Evolutionary conservation across 2,888 invertebrate species (phyloP).

Genomic region (Choreutis nemorana): DNA sequence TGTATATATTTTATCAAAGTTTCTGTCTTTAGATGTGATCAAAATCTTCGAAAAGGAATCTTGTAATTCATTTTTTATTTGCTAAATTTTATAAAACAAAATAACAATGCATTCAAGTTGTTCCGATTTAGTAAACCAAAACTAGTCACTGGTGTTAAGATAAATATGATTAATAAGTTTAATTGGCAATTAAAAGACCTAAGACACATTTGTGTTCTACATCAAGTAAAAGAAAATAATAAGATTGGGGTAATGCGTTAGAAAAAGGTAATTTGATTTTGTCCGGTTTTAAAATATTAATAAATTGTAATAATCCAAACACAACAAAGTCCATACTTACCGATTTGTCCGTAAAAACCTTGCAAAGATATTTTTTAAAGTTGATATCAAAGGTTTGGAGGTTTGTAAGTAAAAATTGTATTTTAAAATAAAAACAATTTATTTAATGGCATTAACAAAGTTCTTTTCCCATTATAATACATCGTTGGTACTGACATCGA

Average conservation of each 20-base stretch:
- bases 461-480: conserved; percentile 46
- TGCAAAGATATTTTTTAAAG: not conserved
- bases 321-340: no score
- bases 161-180: conserved; percentile 3
- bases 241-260: not conserved
- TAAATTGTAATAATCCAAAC: no score
- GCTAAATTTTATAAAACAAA: no score
- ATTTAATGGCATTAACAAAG: conserved; percentile 60
- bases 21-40: no score
- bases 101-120: no score
- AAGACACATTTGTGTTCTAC: conserved; percentile 1
- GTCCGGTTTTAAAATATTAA: no score
- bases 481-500: conserved; percentile 61
- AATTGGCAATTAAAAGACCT: conserved; percentile 2
- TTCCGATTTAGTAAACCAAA: no score
- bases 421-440: conserved; percentile 55
- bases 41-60: no score
- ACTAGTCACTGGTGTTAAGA: no score
- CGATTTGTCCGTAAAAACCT: no score
- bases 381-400: not conserved
- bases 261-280: not conserved
- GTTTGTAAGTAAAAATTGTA: conserved; percentile 9
- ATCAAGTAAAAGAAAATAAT: not conserved
- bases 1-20: no score
- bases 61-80: no score